Evolutionary conservation across 2,797 vertebrate genomes (phyloP), one percentile per base, ranked within the genome.

Genomic region (Garrulus glandarius): DNA sequence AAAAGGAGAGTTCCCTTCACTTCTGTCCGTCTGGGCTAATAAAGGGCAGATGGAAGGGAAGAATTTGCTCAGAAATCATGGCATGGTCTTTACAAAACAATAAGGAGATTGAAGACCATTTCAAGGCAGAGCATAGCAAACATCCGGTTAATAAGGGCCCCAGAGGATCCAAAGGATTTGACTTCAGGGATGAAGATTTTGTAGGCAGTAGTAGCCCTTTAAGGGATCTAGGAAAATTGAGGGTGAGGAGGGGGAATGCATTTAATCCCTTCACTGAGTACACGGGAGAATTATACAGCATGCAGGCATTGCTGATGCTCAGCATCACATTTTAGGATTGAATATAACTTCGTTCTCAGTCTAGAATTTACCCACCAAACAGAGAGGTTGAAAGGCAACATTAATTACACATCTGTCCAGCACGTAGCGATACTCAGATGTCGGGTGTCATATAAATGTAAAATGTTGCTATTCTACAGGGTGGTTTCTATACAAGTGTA

Each of bases 341-440:
- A 83, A 85, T 76, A 83, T 76, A 87, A 94, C 83, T 95, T 96
- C 1, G 9, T 47, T 93, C 34, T 37, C 56, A 86, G 68, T 52
- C 74, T 93, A 95, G 94, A 94, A 96, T 95, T 96, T 96, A 94
- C 89, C 84, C 53, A 89, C 90, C 90, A 93, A 95, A 92, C 63
- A 93, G 84, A 95, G 65, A 87, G 49, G 77, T 70, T 85, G 92
- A 96, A 90, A 93, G 89, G 50, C 72, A 91, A 76, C 60, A 47
- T 93, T 97, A 95, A 97, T 96, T 96, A 95, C 88, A 95, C 88
- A 80, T 91, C 84, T 88, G 69, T 88, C 92, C 84, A 86, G 72
- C 87, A 95, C 52, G 19, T 89, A 95, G 77, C 0, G 2, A 78
- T 92, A 72, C 67, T 94, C 63, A 70, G 89, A 92, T 87, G 84